Conservation (phyloP, 1,140 invertebrate species). For the Reticulitermes speratus region DNA sequence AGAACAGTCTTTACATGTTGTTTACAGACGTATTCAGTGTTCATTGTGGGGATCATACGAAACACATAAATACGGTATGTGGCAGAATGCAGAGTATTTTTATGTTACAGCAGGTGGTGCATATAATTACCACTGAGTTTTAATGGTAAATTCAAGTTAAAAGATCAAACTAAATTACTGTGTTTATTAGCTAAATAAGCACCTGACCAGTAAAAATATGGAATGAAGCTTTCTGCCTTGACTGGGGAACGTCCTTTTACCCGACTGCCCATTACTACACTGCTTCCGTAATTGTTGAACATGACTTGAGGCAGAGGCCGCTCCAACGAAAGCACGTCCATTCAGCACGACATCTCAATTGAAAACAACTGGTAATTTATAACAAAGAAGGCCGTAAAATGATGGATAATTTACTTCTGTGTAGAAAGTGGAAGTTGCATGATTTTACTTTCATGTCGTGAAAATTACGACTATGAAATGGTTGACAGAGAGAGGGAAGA, state of each 20-base stretch:
- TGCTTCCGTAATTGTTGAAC: not conserved
- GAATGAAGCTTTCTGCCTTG: too few relatives aligned
- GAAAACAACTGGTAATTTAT: not conserved
- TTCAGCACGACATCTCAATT: not conserved
- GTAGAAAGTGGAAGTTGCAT: slow-evolving; percentile 10
- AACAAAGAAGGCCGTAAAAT: not conserved
- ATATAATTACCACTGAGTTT: too few relatives aligned
- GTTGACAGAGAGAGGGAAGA: not conserved
- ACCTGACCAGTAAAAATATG: too few relatives aligned
- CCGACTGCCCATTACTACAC: not conserved
- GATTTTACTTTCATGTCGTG: slow-evolving; percentile 3
- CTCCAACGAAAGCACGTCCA: not conserved
- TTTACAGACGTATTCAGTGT: too few relatives aligned
- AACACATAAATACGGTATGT: too few relatives aligned
- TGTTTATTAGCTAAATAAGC: too few relatives aligned
- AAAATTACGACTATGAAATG: not conserved
- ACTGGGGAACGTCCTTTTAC: not conserved
- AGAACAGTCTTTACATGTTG: too few relatives aligned
- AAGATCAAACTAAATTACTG: too few relatives aligned
- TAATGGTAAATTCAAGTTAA: too few relatives aligned
- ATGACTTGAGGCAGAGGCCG: not conserved
- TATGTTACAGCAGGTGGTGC: too few relatives aligned
- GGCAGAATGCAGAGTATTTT: too few relatives aligned
- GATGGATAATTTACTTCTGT: not conserved
- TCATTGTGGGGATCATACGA: too few relatives aligned